Evolutionary conservation across 2,888 invertebrate genomes (phyloP).

Genomic region (Athalia rosae): DNA sequence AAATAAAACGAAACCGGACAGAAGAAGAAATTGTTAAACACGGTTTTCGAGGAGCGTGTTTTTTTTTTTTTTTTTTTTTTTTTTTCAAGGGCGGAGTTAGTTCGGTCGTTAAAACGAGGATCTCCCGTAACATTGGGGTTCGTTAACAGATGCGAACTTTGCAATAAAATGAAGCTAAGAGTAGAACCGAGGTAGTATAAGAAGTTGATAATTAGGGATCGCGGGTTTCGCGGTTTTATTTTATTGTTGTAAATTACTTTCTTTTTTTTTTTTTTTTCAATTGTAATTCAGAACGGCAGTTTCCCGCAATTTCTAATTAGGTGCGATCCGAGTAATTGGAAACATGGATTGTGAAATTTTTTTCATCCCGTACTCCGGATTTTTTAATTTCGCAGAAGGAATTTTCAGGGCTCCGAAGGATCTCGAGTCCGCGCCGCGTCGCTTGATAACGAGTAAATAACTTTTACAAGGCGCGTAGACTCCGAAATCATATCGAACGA

Average conservation of each 20-base stretch:
- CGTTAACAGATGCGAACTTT: conserved; percentile 12
- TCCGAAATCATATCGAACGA: too few species aligned
- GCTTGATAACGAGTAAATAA: too few species aligned
- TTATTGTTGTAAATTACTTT: neutral
- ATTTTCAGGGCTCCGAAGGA: too few species aligned
- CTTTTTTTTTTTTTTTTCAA: neutral
- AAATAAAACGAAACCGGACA: neutral
- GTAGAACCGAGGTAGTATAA: neutral
- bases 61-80: neutral
- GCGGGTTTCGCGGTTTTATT: neutral
- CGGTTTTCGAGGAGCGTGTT: neutral
- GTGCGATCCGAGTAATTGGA: neutral
- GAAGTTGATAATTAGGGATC: conserved; percentile 27
- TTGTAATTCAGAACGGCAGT: neutral
- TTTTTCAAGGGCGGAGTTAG: neutral
- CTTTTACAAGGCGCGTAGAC: too few species aligned
- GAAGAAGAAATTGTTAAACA: neutral
- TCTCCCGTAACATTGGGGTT: neutral
- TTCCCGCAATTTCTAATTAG: neutral
- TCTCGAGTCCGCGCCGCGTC: too few species aligned
- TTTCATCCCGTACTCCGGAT: too few species aligned
- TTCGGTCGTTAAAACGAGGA: conserved; percentile 14
- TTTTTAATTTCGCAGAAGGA: too few species aligned
- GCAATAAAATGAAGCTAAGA: conserved; percentile 17
- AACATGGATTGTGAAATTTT: neutral